Percentiles rank a stretch among this genome's conserved stretches.
These are phyloP conservation scores for Axea sp. DNA, from an alignment of 2,888 invertebrate genomes.

Conservation along the genomic window DNA sequence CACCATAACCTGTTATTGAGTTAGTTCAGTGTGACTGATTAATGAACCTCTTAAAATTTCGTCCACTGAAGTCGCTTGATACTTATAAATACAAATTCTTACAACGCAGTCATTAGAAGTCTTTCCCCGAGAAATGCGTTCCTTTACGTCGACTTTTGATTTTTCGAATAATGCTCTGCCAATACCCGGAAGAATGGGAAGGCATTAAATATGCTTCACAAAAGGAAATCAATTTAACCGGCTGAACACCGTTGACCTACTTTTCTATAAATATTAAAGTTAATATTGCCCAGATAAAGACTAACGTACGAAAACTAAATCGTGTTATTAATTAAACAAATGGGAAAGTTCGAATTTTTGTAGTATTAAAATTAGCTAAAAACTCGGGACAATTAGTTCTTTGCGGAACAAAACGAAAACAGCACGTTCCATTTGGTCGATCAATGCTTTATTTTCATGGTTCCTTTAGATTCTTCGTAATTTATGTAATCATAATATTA, in stretches of 20 bases:
- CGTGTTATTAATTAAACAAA: slow-evolving; percentile 6
- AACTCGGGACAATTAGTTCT: slow-evolving; percentile 11
- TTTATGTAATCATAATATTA: slow-evolving; percentile 19
- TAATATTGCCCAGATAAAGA: background rate
- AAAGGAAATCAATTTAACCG: slow-evolving; percentile 10
- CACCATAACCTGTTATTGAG: slow-evolving; percentile 37
- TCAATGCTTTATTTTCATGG: slow-evolving; percentile 7
- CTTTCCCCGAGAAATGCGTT: too few species aligned
- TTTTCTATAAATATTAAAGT: slow-evolving; percentile 13
- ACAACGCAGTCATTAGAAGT: slow-evolving; percentile 10
- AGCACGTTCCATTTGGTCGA: slow-evolving; percentile 16
- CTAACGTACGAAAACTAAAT: background rate
- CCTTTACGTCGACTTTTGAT: slow-evolving; percentile 5
- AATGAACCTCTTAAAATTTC: slow-evolving; percentile 34
- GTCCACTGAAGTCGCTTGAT: slow-evolving; percentile 14
- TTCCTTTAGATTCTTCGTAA: slow-evolving; percentile 9
- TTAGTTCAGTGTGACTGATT: slow-evolving; percentile 18
- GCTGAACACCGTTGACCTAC: slow-evolving; percentile 15
- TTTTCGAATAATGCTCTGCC: slow-evolving; percentile 6
- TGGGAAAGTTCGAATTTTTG: background rate
- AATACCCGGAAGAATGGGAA: slow-evolving; percentile 2
- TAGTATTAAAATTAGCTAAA: background rate
- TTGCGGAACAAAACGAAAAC: slow-evolving; percentile 8
- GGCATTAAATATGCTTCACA: slow-evolving; percentile 20
- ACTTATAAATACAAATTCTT: background rate